These are phyloP conservation scores for Shinisaurus crocodilurus DNA, from an alignment of 2,113 vertebrate species.

Conservation along the genomic window DNA sequence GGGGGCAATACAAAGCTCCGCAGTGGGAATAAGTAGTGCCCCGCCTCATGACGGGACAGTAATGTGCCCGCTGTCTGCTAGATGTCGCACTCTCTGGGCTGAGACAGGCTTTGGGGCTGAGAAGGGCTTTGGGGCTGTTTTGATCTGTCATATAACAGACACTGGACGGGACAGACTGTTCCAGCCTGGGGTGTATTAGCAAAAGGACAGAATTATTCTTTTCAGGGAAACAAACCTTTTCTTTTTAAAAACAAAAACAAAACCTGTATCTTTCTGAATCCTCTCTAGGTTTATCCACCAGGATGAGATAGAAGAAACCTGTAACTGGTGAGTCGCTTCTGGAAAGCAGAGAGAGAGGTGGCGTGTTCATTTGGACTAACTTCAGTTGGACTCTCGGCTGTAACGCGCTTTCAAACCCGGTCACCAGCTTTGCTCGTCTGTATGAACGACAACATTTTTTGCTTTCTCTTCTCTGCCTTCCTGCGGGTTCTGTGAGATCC, in stretches of 20 bases:
- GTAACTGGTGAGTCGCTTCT: constrained; percentile 6
- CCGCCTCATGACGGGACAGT: neutral
- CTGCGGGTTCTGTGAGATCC: neutral
- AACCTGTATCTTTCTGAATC: neutral
- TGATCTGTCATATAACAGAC: neutral
- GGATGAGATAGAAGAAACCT: constrained; percentile 27
- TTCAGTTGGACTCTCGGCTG: neutral
- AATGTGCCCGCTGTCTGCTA: neutral
- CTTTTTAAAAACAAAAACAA: neutral
- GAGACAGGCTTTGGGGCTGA: neutral
- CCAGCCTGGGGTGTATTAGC: neutral
- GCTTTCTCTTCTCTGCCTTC: neutral
- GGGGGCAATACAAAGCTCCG: neutral
- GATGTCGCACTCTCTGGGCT: neutral
- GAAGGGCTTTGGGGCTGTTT: neutral
- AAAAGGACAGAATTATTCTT: neutral
- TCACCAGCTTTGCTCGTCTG: neutral
- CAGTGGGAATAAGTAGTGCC: neutral
- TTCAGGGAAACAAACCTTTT: neutral
- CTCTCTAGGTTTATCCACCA: constrained; percentile 29
- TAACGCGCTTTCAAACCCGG: neutral
- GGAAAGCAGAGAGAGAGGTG: neutral
- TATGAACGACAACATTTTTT: neutral
- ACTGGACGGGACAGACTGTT: neutral
- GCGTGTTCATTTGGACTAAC: neutral